These are phyloP conservation scores for Odobenus rosmarus DNA, from an alignment of 2,113 vertebrate species.

Conservation along the genomic window DNA sequence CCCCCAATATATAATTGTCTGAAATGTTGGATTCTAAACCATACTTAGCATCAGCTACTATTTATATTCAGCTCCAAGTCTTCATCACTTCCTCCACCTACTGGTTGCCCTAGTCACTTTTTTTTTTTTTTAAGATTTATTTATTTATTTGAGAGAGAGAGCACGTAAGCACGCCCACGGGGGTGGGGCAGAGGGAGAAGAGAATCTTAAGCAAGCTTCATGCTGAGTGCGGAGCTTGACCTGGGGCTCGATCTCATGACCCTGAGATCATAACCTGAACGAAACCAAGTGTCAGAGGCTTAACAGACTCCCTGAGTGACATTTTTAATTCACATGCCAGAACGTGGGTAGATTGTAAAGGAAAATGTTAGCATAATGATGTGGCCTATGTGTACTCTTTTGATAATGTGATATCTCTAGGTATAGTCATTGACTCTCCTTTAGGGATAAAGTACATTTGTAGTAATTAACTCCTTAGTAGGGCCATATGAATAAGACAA, in stretches of 20 bases:
- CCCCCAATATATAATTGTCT: neutral
- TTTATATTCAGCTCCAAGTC: neutral
- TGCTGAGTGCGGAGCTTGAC: neutral
- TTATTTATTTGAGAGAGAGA: neutral
- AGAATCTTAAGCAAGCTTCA: neutral
- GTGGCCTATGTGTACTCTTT: neutral
- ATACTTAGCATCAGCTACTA: neutral
- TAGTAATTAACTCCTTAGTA: neutral
- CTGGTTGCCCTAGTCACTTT: neutral
- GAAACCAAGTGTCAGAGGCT: neutral
- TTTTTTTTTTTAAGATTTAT: neutral
- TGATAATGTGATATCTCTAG: neutral
- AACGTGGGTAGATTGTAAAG: neutral
- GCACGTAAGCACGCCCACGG: rapidly evolving
- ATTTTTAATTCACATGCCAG: neutral
- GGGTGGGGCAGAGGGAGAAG: neutral
- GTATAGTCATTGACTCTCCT: neutral
- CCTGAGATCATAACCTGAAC: neutral
- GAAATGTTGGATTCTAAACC: neutral
- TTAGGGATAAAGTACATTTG: neutral
- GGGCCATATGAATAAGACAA: neutral
- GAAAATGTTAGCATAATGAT: neutral
- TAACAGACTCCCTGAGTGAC: neutral
- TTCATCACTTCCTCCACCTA: neutral
- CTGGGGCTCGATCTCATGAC: neutral